phyloP scores from a whole-genome alignment of 2,113 vertebrate species.

The Coryphaenoides rupestris region DNA sequence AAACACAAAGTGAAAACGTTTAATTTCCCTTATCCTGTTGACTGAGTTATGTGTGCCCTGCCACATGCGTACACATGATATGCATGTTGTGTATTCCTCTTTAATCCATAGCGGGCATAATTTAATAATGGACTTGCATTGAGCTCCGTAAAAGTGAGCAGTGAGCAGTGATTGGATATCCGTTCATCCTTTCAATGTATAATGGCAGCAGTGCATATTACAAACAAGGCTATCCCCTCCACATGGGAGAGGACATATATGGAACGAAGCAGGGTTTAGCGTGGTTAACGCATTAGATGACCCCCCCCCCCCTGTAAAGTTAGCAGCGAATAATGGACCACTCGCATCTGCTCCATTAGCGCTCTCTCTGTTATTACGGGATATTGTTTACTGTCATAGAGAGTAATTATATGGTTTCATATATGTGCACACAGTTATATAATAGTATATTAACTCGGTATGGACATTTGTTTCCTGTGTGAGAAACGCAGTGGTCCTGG shows the following conservation, averaged over 20 bases:
- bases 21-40: too few relatives aligned
- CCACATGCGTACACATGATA: too few relatives aligned
- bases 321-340: slow-evolving; percentile 1
- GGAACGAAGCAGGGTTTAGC: slow-evolving; percentile 18
- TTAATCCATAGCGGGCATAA: slow-evolving; percentile 6
- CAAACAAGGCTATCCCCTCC: not conserved
- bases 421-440: not conserved
- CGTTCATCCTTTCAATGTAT: not conserved
- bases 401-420: not conserved
- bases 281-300: slow-evolving; percentile 8
- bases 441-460: too few relatives aligned
- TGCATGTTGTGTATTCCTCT: too few relatives aligned
- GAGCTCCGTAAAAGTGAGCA: slow-evolving; percentile 9
- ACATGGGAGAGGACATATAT: slow-evolving; percentile 24
- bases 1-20: too few relatives aligned
- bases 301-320: slow-evolving; percentile 4
- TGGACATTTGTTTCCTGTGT: too few relatives aligned
- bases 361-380: slow-evolving; percentile 3
- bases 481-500: not conserved
- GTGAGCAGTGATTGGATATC: slow-evolving; percentile 10
- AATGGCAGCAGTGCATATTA: slow-evolving; percentile 3
- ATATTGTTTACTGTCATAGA: not conserved
- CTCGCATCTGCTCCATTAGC: not conserved
- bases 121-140: not conserved
- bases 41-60: too few relatives aligned